Percentiles rank a stretch among this genome's conserved stretches.
These are phyloP conservation scores for Rallus crepitans DNA, from an alignment of 2,797 vertebrate genomes.

Conservation along the genomic window DNA sequence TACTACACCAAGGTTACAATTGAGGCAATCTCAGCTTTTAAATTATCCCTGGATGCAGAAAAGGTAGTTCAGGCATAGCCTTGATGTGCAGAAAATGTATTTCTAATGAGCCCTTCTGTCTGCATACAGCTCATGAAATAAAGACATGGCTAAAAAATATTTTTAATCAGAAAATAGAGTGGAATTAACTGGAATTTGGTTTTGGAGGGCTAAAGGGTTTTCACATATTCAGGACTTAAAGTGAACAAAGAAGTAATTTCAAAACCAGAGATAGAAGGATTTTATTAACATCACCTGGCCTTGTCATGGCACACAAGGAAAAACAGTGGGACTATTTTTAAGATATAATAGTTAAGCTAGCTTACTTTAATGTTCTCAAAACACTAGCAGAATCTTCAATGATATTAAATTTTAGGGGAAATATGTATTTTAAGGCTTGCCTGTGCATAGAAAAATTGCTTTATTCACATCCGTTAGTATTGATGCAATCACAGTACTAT, in stretches of 20 bases:
- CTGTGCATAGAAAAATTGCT: background rate
- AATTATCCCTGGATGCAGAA: background rate
- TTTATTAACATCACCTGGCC: background rate
- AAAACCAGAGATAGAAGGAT: background rate
- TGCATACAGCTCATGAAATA: background rate
- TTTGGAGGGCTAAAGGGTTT: background rate
- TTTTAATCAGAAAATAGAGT: background rate
- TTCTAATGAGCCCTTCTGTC: background rate
- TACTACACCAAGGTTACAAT: background rate
- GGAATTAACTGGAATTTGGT: background rate
- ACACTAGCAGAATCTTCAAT: background rate
- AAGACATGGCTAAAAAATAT: background rate
- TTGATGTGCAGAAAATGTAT: background rate
- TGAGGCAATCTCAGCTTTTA: background rate
- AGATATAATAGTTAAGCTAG: background rate
- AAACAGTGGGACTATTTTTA: background rate
- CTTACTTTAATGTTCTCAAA: background rate
- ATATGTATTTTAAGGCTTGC: background rate
- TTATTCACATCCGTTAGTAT: background rate
- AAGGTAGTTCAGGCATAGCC: background rate
- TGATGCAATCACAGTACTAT: background rate
- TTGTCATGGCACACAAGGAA: background rate
- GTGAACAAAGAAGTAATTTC: background rate
- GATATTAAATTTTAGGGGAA: background rate
- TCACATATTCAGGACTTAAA: background rate